Conservation (phyloP, 2,113 vertebrate species). For the Protobothrops mucrosquamatus region DNA sequence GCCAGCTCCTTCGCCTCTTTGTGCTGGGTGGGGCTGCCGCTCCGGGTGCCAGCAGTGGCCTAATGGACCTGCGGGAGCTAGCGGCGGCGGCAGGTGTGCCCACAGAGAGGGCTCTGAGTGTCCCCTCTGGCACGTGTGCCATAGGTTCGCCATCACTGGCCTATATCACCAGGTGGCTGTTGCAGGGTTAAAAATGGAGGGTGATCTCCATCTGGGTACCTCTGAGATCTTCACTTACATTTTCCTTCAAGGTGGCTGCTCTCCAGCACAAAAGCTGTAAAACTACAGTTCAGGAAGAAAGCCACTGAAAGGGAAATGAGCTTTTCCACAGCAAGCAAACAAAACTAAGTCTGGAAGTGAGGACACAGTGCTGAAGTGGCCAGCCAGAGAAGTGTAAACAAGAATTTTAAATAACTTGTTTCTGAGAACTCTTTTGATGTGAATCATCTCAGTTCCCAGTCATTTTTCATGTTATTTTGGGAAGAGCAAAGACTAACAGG, state of each 20-base stretch:
- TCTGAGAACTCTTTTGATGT: background rate
- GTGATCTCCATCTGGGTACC: background rate
- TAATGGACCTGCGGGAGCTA: too few species aligned
- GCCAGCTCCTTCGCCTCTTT: too few species aligned
- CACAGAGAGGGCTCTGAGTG: too few species aligned
- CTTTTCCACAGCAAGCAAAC: background rate
- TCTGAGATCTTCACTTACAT: background rate
- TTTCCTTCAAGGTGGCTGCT: background rate
- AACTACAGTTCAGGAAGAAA: background rate
- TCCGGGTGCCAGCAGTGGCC: too few species aligned
- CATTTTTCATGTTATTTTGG: constrained; percentile 11
- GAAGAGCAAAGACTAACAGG: background rate
- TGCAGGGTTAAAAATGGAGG: background rate
- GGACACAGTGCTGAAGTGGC: fast-evolving
- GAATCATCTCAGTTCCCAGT: constrained; percentile 33
- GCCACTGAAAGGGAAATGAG: background rate
- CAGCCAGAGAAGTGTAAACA: background rate
- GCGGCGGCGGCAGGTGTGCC: too few species aligned
- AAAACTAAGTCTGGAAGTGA: background rate
- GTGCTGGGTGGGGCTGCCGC: too few species aligned
- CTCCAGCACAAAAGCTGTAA: background rate
- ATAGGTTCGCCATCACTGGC: too few species aligned
- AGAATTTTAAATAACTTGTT: background rate
- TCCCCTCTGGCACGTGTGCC: too few species aligned
- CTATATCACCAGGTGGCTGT: too few species aligned